phyloP scores from a whole-genome alignment of 2,797 vertebrate genomes.

The Acipenser transmontanus region DNA sequence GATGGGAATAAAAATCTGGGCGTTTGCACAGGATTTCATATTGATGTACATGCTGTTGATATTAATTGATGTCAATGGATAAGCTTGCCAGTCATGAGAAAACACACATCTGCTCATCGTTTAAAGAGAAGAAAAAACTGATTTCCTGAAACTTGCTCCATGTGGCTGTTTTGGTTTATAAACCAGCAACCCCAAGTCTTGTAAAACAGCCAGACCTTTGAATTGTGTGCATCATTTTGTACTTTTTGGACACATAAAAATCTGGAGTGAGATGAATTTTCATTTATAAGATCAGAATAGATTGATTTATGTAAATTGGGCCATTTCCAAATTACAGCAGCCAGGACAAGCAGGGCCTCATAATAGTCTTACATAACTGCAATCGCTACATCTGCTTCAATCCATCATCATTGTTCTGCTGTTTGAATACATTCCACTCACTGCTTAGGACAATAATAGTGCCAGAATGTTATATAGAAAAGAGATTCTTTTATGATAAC shows the following conservation, averaged over 20 bases:
- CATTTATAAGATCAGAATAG: conserved; percentile 51
- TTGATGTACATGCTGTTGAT: conserved; percentile 62
- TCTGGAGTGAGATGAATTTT: conserved; percentile 53
- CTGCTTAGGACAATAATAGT: conserved; percentile 3
- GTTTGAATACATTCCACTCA: conserved; percentile 5
- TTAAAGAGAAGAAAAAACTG: conserved; percentile 33
- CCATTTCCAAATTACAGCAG: conserved; percentile 65
- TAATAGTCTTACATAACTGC: conserved; percentile 68
- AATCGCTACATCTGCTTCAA: conserved; percentile 62
- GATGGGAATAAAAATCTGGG: conserved; percentile 47
- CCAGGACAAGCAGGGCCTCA: conserved; percentile 53
- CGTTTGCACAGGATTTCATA: conserved; percentile 56
- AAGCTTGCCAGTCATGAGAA: conserved; percentile 60
- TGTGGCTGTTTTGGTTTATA: conserved; percentile 42
- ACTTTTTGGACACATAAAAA: conserved; percentile 57
- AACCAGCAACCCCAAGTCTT: conserved; percentile 40
- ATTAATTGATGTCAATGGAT: conserved; percentile 69
- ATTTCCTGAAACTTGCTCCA: conserved; percentile 53
- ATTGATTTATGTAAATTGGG: conserved; percentile 71
- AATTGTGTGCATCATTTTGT: conserved; percentile 35
- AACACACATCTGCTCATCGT: conserved; percentile 58
- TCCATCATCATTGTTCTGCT: conserved; percentile 48
- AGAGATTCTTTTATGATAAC: too few relatives aligned
- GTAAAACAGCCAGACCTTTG: conserved; percentile 42
- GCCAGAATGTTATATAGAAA: too few relatives aligned